Evolutionary conservation across 2,113 vertebrate species (phyloP), one percentile per base, ranked within the genome.

Genomic region (Poeciliopsis prolifica): DNA sequence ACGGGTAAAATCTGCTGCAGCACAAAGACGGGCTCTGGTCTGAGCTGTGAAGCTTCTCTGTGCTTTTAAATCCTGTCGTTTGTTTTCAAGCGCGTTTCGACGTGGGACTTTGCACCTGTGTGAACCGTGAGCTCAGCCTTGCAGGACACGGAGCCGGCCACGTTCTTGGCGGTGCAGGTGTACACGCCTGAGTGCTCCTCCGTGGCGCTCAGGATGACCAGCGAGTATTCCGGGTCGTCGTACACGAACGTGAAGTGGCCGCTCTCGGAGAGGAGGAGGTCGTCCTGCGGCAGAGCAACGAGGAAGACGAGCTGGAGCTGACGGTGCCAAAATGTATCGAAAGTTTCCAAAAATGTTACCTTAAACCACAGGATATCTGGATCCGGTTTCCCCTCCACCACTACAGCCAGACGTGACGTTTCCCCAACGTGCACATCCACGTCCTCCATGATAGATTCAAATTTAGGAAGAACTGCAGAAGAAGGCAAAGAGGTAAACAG

Each of bases 381-480:
- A 83, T 98, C 90, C 0, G 97, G 98, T 60, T 96, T 97, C 51
- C 97, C 98, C 77, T 97, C 97, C 0, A 98, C 97, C 54, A 96
- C 96, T 42, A 99, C 97, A 0, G 93, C 93, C 0, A 99, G 96
- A 58, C 94, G 94, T 0, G 93, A 93, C 0, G 95, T 98, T 64
- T 97, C 96, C 62, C 96, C 96, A 1, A 95, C 86, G 26, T 92
- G 93, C 15, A 95, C 95, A 44, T 97, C 97, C 0, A 97, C 94
- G 3, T 99, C 98, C 86, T 99, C 98, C 97, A 99, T 98, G 94
- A 99, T 99, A 37, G 95, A 96, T 83, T 99, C 98, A 92, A 98
- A 99, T 62, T 94, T 95, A 0, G 97, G 98, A 22, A 95, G 87
- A 91, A 95, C 98, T 99, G 87, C 4, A 35, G 37, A 54, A 40